Evolutionary conservation across 2,113 vertebrate species (phyloP).

Genomic region (Paralichthys olivaceus): DNA sequence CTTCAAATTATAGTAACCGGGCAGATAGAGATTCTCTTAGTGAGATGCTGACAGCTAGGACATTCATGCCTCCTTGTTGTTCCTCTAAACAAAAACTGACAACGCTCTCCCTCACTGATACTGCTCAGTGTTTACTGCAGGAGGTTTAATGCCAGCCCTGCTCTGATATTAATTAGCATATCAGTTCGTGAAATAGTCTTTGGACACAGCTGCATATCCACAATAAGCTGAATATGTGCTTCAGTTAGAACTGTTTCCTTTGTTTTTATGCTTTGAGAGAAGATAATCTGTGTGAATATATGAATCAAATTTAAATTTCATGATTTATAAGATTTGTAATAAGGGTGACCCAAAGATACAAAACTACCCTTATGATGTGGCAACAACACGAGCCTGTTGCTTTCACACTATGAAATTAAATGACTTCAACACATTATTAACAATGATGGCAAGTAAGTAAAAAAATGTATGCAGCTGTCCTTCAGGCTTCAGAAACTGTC

Average conservation of each 20-base stretch:
- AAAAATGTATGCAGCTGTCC: not conserved
- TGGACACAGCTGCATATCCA: slow-evolving; percentile 14
- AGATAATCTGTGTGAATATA: not conserved
- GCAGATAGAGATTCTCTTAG: not conserved
- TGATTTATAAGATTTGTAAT: not conserved
- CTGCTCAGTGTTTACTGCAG: slow-evolving; percentile 9
- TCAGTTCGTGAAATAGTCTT: not conserved
- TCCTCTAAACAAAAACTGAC: slow-evolving; percentile 3
- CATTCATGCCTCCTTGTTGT: not conserved
- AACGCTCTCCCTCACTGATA: slow-evolving; percentile 5
- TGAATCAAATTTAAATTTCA: not conserved
- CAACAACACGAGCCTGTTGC: not conserved
- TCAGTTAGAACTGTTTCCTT: not conserved
- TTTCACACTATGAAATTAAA: not conserved
- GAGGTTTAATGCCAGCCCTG: not conserved
- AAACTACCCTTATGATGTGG: not conserved
- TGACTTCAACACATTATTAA: not conserved
- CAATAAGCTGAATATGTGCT: not conserved
- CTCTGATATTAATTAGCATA: not conserved
- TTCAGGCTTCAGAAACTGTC: not conserved
- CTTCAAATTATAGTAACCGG: not conserved
- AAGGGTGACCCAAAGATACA: not conserved
- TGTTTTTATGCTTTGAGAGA: not conserved
- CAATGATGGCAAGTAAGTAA: not conserved
- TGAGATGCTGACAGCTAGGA: not conserved